A percentile compares a stretch with the other conserved stretches of the same genome.
These are phyloP conservation scores for Acridotheres tristis DNA, from an alignment of 2,797 vertebrate species.

Conservation along the genomic window DNA sequence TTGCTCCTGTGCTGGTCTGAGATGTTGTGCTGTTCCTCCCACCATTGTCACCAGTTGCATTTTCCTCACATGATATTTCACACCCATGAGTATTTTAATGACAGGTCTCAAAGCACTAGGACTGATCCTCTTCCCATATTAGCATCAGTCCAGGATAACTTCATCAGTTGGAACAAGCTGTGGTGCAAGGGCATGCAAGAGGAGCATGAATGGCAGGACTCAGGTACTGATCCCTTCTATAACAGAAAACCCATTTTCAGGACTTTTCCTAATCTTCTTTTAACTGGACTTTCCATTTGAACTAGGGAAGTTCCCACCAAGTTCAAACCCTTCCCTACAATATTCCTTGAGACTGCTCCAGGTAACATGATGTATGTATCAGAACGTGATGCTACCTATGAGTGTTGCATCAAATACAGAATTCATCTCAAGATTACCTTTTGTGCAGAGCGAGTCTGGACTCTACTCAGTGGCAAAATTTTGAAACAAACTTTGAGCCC, in stretches of 20 bases:
- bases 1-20: neutral
- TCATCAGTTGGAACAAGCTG: neutral
- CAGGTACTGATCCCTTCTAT: neutral
- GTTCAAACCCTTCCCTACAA: neutral
- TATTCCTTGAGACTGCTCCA: neutral
- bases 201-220: neutral
- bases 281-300: neutral
- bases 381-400: neutral
- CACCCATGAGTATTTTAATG: accelerated
- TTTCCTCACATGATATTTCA: neutral
- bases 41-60: neutral
- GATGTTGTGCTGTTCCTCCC: neutral
- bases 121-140: accelerated
- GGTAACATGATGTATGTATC: neutral
- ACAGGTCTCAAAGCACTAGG: neutral
- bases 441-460: neutral
- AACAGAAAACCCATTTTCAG: neutral
- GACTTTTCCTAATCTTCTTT: neutral
- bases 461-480: neutral
- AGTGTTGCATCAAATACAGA: neutral
- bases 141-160: neutral
- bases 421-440: neutral
- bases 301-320: neutral
- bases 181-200: accelerated
- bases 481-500: neutral